These are phyloP conservation scores for Drosophila nr. perissopoda DNA, from an alignment of 2,888 invertebrate species.

Conservation along the genomic window DNA sequence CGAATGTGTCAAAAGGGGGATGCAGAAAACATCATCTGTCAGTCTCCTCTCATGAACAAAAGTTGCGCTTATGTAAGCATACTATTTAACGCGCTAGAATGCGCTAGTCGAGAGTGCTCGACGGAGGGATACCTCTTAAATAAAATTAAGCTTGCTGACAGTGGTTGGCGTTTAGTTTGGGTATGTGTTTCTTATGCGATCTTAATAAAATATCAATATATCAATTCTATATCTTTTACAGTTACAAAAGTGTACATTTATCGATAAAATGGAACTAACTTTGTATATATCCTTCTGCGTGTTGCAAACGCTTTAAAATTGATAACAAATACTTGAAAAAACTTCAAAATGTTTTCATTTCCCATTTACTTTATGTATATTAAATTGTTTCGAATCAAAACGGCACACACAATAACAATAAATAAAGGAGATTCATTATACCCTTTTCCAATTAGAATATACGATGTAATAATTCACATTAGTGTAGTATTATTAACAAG, in stretches of 20 bases:
- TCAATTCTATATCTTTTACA: neutral
- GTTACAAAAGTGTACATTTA: too few species aligned
- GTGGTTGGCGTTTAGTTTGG: too few species aligned
- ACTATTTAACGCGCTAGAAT: neutral
- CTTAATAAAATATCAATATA: neutral
- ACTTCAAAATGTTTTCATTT: neutral
- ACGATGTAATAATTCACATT: slow-evolving; percentile 25
- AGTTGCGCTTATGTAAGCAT: slow-evolving; percentile 17
- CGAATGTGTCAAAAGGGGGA: slow-evolving; percentile 6
- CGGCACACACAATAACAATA: neutral
- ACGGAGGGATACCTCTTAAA: neutral
- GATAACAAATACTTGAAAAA: slow-evolving; percentile 5
- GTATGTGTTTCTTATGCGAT: neutral
- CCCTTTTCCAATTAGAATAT: neutral
- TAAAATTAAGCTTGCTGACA: fast-evolving
- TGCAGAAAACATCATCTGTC: slow-evolving; percentile 11
- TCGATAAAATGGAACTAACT: too few species aligned
- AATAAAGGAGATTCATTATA: neutral
- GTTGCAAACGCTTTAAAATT: neutral
- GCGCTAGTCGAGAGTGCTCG: neutral
- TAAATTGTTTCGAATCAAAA: too few species aligned
- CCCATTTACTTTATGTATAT: neutral
- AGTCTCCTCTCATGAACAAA: slow-evolving; percentile 2
- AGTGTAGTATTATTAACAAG: neutral
- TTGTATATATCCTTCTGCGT: neutral